Evolutionary conservation across 2,888 invertebrate genomes (phyloP), one percentile per base, ranked within the genome.

Genomic region (Clostera curtula): DNA sequence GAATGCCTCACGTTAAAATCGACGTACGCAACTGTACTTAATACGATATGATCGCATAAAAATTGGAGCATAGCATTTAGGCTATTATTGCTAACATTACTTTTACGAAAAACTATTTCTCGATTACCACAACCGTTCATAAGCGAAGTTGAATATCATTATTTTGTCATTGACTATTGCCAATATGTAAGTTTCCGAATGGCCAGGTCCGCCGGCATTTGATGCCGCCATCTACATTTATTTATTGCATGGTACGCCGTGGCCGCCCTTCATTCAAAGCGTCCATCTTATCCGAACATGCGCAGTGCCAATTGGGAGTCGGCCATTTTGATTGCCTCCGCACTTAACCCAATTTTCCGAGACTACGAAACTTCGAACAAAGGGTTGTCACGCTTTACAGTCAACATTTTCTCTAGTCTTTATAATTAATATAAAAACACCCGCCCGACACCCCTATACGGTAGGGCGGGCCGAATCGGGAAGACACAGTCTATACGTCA

Each of bases 81-180:
- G 80, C 75, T 79, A 82, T 80, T 83, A 83, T 83, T 82, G 82
- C 82, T 82, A 80, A 80, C 60, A 67, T 64, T 76, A 70, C 62
- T 67, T 71, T 76, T 69, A 74, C 76, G 73, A 76, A 72, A 82
- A 74, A 77, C 79, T 80, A 79, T 74, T 52, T 79, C 72, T 73
- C 79, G 77, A 72, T 77, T 72, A 80, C 75, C 83, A 83, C 83
- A 82, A 82, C 83, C 82, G 71, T 82, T 82, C 82, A 82, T 83
- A 83, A 83, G 82, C 80, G 80, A 82, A 79, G 79, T 82, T 73
- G 69, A 79, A 77, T 73, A 76, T 73, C 73, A 75, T 72, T 70
- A 72, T 69, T 66, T 72, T 69, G 72, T 74, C 75, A 77, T 77
- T 79, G 77, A 80, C 79, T 73, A 75, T 72, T 68, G 70, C 55